Conservation (phyloP, 2,888 invertebrate genomes). For the Hymenopus coronatus region DNA sequence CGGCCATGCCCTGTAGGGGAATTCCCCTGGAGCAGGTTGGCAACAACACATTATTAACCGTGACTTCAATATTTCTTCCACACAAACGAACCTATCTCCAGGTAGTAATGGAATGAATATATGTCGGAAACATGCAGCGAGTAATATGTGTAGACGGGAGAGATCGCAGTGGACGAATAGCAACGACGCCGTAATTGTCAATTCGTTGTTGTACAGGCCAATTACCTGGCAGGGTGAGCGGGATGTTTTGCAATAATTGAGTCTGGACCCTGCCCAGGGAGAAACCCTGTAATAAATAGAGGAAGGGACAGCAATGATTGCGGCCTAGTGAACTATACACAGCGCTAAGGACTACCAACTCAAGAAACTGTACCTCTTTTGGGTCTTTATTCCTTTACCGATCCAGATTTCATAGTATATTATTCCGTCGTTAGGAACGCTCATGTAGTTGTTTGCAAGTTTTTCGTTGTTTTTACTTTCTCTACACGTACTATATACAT, state of each 20-base stretch:
- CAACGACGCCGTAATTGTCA: conserved; percentile 10
- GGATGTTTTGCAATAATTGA: conserved; percentile 13
- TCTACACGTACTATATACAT: no score
- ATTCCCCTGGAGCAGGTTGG: not conserved
- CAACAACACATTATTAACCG: not conserved
- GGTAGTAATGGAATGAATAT: not conserved
- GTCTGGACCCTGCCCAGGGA: not conserved
- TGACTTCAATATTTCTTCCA: not conserved
- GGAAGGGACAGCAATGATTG: not conserved
- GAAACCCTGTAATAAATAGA: not conserved
- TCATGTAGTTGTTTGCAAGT: no score
- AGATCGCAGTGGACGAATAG: not conserved
- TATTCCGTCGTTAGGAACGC: no score
- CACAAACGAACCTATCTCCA: not conserved
- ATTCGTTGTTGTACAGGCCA: conserved; percentile 16
- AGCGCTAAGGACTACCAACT: not conserved
- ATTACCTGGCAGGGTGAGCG: conserved; percentile 12
- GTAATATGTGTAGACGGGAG: not conserved
- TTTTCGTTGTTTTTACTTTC: no score
- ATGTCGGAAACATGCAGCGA: not conserved
- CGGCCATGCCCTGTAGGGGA: not conserved
- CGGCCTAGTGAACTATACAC: conserved; percentile 3
- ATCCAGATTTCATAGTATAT: no score
- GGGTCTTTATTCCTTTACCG: no score
- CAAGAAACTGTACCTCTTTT: not conserved